These are phyloP conservation scores for Hartigia nigra DNA, from an alignment of 2,888 invertebrate species.

Conservation along the genomic window DNA sequence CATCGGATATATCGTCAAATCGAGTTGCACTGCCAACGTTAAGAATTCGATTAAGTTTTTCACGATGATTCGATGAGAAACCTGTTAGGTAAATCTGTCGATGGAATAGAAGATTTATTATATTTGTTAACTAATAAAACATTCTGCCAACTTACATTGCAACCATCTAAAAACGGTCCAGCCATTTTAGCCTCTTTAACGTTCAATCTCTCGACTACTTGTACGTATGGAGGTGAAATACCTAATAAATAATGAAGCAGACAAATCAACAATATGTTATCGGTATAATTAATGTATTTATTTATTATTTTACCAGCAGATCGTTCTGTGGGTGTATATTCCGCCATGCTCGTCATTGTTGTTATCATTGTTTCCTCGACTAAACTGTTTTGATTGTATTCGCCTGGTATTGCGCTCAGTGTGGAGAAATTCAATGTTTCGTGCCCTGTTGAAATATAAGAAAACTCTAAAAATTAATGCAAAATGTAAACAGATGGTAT, in stretches of 20 bases:
- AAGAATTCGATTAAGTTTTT: conserved; percentile 77
- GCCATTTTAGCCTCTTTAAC: conserved; percentile 77
- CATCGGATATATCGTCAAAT: conserved; percentile 79
- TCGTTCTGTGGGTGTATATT: neutral
- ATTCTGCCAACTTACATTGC: conserved; percentile 73
- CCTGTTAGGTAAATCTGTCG: conserved; percentile 77
- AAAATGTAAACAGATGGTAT: conserved; percentile 33
- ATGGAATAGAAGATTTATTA: neutral
- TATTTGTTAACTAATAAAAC: conserved; percentile 13
- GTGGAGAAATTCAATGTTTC: conserved; percentile 67
- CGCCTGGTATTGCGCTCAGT: conserved; percentile 65
- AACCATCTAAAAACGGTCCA: conserved; percentile 89
- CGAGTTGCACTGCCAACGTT: conserved; percentile 87
- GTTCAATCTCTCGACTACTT: conserved; percentile 66
- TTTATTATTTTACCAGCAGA: neutral
- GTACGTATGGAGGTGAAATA: conserved; percentile 37
- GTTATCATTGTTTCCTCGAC: conserved; percentile 48
- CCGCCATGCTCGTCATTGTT: conserved; percentile 27
- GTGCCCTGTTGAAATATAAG: conserved; percentile 28
- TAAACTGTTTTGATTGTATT: conserved; percentile 32
- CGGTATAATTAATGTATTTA: neutral
- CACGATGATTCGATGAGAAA: conserved; percentile 72
- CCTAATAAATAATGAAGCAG: neutral
- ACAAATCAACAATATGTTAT: neutral
- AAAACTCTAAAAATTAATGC: neutral